Evolutionary conservation across 2,113 vertebrate species (phyloP), one percentile per base, ranked within the genome.

Genomic region (Tylochromis polylepis): DNA sequence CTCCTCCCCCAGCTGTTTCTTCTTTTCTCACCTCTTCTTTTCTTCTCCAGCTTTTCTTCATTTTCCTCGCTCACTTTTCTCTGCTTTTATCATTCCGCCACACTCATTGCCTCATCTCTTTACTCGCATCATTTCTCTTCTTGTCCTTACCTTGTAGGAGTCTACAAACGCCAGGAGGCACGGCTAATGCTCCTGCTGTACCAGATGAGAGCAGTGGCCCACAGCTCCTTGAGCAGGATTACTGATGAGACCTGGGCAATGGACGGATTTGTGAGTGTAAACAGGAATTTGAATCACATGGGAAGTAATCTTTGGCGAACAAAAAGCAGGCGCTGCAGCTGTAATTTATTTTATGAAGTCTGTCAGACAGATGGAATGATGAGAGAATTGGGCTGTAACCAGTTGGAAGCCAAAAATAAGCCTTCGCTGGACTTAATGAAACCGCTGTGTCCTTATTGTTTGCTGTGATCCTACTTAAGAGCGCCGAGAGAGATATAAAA

Each of bases 241-340:
- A 98, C 97, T 81, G 98, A 98, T 10, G 98, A 98, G 92, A 97
- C 97, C 88, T 99, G 98, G 98, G 97, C 98, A 88, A 99, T 99
- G 99, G 98, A 99, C 84, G 99, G 99, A 93, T 99, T 98, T 97
- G 99, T 99, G 95, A 99, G 98, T 97, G 94, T 46, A 92, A 86
- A 80, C 85, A 83, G 41, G 84, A 89, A 89, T 80, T 72, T 60
- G n/a, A 77, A 55, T 82, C 81, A 80, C 85, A 41, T 75, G 75
- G 70, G 41, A 80, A 58, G 9, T 58, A 27, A 59, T 80, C 41
- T 59, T 77, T 34, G 36, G 60, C 70, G 87, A 84, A 55, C 89
- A 85, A 75, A 75, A 75, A 49, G 24, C 43, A 5, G 49, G 36
- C 89, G 20, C 84, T 72, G 29, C 59, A 59, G 79, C 56, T 65